These are phyloP conservation scores for Sebastes steindachneri DNA, from an alignment of 2,797 vertebrate genomes.

Conservation along the genomic window DNA sequence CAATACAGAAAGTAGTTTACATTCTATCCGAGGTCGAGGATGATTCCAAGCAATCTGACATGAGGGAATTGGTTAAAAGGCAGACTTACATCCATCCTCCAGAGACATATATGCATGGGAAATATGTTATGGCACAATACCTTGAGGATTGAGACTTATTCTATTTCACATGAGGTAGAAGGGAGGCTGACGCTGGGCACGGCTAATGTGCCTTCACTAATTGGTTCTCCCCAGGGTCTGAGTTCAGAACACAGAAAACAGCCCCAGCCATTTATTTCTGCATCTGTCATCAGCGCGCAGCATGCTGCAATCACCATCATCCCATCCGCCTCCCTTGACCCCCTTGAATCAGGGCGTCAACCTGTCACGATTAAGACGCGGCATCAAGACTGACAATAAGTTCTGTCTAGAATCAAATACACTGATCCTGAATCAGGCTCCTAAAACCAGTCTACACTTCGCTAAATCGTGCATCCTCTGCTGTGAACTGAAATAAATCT, in stretches of 20 bases:
- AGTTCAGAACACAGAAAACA: slow-evolving; percentile 59
- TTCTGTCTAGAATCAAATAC: slow-evolving; percentile 8
- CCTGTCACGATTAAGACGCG: background rate
- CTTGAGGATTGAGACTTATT: slow-evolving; percentile 39
- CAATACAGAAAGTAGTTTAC: slow-evolving; percentile 1
- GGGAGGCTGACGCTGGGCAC: slow-evolving; percentile 40
- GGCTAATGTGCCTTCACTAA: slow-evolving; percentile 71
- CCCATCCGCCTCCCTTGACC: slow-evolving; percentile 34
- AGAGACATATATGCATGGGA: slow-evolving; percentile 14
- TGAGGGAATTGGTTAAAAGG: slow-evolving; percentile 21
- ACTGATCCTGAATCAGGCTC: background rate
- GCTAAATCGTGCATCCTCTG: background rate
- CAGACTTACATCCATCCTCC: slow-evolving; percentile 5
- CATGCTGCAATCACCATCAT: slow-evolving; percentile 27
- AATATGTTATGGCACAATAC: slow-evolving; percentile 22
- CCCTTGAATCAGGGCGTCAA: slow-evolving; percentile 34
- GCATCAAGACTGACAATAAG: slow-evolving; percentile 25
- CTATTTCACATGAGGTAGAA: slow-evolving; percentile 36
- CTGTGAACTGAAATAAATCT: slow-evolving; percentile 5
- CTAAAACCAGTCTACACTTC: background rate
- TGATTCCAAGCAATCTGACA: slow-evolving; percentile 22
- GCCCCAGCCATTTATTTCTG: slow-evolving; percentile 44
- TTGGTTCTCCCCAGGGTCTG: slow-evolving; percentile 44
- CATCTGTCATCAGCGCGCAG: slow-evolving; percentile 38
- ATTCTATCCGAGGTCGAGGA: slow-evolving; percentile 5